phyloP scores from a whole-genome alignment of 2,888 invertebrate species.

The Platycnemis pennipes region DNA sequence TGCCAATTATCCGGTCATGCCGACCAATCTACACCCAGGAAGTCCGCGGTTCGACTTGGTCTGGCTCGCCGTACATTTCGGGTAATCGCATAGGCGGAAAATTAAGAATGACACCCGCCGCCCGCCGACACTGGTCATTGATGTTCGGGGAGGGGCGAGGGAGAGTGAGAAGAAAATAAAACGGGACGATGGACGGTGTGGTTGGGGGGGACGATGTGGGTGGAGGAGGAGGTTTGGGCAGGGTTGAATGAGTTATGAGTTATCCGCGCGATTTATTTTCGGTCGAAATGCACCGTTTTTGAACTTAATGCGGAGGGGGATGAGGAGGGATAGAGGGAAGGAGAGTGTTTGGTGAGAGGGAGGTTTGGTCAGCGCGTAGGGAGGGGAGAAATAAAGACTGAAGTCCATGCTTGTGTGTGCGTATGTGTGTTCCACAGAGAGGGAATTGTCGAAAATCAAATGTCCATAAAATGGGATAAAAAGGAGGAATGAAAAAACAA shows the following conservation, averaged over 20 bases:
- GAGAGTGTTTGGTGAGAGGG: neutral
- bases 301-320: slow-evolving; percentile 38
- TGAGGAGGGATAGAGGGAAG: neutral
- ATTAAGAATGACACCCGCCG: slow-evolving; percentile 62
- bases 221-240: neutral
- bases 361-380: neutral
- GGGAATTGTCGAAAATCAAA: slow-evolving; percentile 61
- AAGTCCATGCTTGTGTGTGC: neutral
- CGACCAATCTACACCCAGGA: neutral
- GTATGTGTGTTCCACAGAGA: neutral
- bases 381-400: neutral
- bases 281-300: slow-evolving; percentile 57
- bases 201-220: neutral
- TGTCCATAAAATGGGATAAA: slow-evolving; percentile 52
- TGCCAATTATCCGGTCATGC: neutral
- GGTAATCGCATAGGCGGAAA: slow-evolving; percentile 59
- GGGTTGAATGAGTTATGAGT: slow-evolving; percentile 53
- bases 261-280: slow-evolving; percentile 62
- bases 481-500: neutral
- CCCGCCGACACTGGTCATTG: slow-evolving; percentile 52
- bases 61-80: slow-evolving; percentile 49
- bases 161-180: neutral
- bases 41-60: slow-evolving; percentile 53
- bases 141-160: slow-evolving; percentile 29
- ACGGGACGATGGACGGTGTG: too few relatives aligned